Percentiles rank a stretch among this genome's conserved stretches.
Conservation (phyloP, 2,113 vertebrate genomes). For the Notechis scutatus region DNA sequence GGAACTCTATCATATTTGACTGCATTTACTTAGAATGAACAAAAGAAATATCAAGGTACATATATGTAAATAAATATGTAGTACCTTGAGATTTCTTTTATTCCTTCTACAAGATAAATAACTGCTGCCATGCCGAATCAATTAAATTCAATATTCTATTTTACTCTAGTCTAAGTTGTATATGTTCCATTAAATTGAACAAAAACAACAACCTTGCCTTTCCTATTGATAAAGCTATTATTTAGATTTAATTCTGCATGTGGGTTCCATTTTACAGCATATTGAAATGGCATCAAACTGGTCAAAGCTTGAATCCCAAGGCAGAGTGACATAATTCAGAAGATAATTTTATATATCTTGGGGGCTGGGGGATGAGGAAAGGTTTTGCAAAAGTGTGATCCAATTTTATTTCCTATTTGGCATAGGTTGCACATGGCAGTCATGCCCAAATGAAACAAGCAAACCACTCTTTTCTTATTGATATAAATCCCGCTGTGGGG, state of each 20-base stretch:
- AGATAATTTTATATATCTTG: background rate
- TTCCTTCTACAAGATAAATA: background rate
- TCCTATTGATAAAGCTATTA: background rate
- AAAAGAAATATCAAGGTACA: background rate
- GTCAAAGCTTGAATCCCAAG: background rate
- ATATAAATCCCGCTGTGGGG: background rate
- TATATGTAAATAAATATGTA: background rate
- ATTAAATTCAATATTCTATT: background rate
- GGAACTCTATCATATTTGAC: background rate
- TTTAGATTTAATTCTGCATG: background rate
- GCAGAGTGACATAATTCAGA: background rate
- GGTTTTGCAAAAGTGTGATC: background rate
- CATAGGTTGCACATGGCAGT: background rate
- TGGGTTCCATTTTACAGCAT: background rate
- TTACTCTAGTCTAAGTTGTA: background rate
- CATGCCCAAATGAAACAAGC: background rate
- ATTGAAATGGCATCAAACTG: background rate
- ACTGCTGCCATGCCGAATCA: slow-evolving; percentile 9
- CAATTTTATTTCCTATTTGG: background rate
- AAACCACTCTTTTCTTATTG: background rate
- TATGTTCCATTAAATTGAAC: slow-evolving; percentile 2
- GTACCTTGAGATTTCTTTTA: background rate
- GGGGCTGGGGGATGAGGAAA: no score
- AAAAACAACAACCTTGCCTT: background rate
- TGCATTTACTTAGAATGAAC: background rate